Base-by-base conservation (phyloP, 2,113 vertebrate species). In the Lagenorhynchus albirostris region DNA sequence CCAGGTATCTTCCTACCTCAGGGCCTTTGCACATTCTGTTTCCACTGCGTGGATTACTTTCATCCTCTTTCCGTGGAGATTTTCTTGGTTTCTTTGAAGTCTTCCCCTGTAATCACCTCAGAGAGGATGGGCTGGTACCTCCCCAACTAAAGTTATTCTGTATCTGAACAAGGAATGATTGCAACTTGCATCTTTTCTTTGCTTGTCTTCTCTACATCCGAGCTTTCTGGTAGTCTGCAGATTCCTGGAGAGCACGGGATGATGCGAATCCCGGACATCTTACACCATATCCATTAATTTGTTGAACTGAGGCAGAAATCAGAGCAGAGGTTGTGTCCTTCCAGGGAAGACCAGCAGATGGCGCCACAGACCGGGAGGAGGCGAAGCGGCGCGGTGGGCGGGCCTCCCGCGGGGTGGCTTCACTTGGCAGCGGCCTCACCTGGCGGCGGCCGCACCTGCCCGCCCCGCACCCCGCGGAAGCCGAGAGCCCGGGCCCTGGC, bases 341-440 rank as follows among this genome's bases (percentile, higher is more conserved):
- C 97, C 62, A 0, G 0, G 0, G 1, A 1, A 15, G 0, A 81
- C 98, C 98, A 93, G 98, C 96, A 99, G 98, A 91, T 98, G 98
- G 96, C 98, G 98, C 98, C 96, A 97, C 97, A 98, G 98, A 97
- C 97, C 98, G 68, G 97, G 94, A 90, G 5, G 92, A 0, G 70
- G 41, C 7, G 58, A 0, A 0, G 33, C 2, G 2, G 85, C 4
- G 13, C 1, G 18, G 25, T 7, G 31, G 58, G 83, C 41, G 18
- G 62, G 41, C 20, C 47, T 31, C 15, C 31, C 4, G 23, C 23
- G 81, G 11, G 17, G 73, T 36, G 2, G 60, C 87, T n/a, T 11
- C 80, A 86, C 88, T 58, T 79, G 76, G 91, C 15, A 14, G 50
- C 68, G 1, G 86, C 82, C 15, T 53, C 81, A 86, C 88, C 77